Evolutionary conservation across 2,113 vertebrate species (phyloP), one percentile per base, ranked within the genome.

Genomic region (Anser brachyrhynchus): DNA sequence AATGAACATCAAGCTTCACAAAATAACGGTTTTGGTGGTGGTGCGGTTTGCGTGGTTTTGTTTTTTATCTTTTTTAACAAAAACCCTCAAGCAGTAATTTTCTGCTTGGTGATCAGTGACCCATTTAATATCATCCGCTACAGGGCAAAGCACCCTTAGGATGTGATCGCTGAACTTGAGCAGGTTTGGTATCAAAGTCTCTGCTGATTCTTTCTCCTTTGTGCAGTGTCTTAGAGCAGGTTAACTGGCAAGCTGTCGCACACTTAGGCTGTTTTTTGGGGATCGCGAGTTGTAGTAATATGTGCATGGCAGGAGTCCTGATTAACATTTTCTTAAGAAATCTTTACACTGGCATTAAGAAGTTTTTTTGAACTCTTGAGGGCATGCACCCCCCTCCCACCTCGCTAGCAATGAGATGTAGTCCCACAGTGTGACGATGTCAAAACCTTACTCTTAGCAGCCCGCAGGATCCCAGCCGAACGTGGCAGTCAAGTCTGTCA

Each of bases 21-120:
- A 70, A 73, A 90, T 83, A 84, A 79, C 0, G 0, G 18, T 39
- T 86, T 74, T 70, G 52, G 3, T 29, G 12, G 28, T 61, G 37
- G 51, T 54, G 31, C 21, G 31, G 57, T 92, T 87, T 67, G 33
- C 55, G n/a, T 49, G 28, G 26, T 51, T 86, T 39, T 3, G 35
- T 55, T 61, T 61, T 64, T 11, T 70, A 78, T 51, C 59, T 18
- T 2, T 67, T 76, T 70, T n/a, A 6, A 73, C 33, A 74, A 94
- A 86, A 35, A 5, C 10, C 13, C 35, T 64, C 31, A 20, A 49
- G n/a, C 67, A 74, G 26, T 62, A 57, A 44, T 81, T 95, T 95
- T 84, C 64, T 79, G 16, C 52, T 91, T 75, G 91, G 51, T 37
- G 52, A 80, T 84, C 61, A 75, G 22, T 11, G 67, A 89, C 71